Conservation (phyloP, 2,113 vertebrate species). For the Rhinopithecus roxellana region DNA sequence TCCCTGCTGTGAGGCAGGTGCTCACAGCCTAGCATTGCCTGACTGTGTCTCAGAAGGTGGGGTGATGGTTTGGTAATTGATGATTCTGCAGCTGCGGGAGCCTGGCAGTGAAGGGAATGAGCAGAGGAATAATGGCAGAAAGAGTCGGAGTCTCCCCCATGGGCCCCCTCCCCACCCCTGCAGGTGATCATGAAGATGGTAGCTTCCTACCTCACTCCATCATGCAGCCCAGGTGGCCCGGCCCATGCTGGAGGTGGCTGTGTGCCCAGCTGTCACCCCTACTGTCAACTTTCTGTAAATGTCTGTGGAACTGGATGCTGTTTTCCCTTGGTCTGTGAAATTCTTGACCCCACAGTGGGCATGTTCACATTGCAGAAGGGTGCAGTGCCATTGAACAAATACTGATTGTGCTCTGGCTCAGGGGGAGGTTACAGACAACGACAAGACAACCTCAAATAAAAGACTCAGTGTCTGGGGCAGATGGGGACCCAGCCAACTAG, state of each 20-base stretch:
- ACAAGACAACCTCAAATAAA: neutral
- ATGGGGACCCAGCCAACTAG: neutral
- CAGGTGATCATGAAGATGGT: neutral
- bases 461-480: neutral
- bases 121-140: neutral
- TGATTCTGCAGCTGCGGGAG: neutral
- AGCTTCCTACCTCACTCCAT: neutral
- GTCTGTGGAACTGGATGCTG: neutral
- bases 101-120: neutral
- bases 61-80: neutral
- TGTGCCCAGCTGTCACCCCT: neutral
- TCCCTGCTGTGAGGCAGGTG: neutral
- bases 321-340: conserved; percentile 34
- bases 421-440: neutral
- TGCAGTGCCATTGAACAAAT: conserved; percentile 6
- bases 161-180: rapidly evolving
- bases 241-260: neutral
- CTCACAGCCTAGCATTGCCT: neutral
- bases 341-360: neutral
- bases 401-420: neutral
- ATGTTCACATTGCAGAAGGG: neutral
- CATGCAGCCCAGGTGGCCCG: rapidly evolving
- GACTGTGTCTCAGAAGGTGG: neutral
- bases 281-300: neutral
- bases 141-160: neutral